Percentiles rank a stretch among this genome's conserved stretches.
phyloP scores from a whole-genome alignment of 2,888 invertebrate species.

The Perithous albicinctus region DNA sequence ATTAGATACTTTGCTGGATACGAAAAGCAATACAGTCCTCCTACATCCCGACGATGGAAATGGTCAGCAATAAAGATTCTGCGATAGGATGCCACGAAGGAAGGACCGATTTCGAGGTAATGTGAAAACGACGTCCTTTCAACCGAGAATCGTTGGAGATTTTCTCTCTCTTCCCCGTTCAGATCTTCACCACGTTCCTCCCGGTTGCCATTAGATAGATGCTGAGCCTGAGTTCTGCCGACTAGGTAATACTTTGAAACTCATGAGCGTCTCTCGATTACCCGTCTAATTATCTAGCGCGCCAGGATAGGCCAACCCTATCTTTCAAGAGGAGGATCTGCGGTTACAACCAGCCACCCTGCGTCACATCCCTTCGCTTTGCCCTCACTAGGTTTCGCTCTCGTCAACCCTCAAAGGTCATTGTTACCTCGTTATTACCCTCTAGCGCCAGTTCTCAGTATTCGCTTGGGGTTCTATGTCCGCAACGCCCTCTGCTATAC shows the following conservation, averaged over 20 bases:
- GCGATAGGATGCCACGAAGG: constrained; percentile 34
- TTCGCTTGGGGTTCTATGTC: constrained; percentile 35
- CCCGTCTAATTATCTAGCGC: constrained; percentile 82
- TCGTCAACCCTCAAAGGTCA: constrained; percentile 76
- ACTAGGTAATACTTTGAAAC: constrained; percentile 61
- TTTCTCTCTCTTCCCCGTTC: constrained; percentile 6
- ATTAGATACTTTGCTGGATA: constrained; percentile 16
- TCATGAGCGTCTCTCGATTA: constrained; percentile 78
- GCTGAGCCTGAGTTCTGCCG: constrained; percentile 49
- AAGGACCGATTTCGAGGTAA: constrained; percentile 34
- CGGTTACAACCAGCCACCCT: constrained; percentile 73
- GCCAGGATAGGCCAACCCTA: constrained; percentile 77
- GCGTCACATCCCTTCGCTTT: constrained; percentile 72
- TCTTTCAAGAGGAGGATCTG: constrained; percentile 78
- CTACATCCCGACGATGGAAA: constrained; percentile 29
- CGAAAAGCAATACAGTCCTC: constrained; percentile 7
- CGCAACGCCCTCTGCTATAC: constrained; percentile 6
- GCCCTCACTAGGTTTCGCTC: constrained; percentile 67
- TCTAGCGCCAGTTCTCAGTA: constrained; percentile 73
- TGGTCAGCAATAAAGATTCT: constrained; percentile 52
- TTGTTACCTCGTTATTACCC: constrained; percentile 83
- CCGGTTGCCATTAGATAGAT: constrained; percentile 54
- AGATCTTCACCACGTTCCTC: constrained; percentile 25
- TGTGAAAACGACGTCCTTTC: constrained; percentile 42
- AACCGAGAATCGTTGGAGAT: constrained; percentile 1